Evolutionary conservation across 2,888 invertebrate genomes (phyloP).

Genomic region (Cheilosia impressa): DNA sequence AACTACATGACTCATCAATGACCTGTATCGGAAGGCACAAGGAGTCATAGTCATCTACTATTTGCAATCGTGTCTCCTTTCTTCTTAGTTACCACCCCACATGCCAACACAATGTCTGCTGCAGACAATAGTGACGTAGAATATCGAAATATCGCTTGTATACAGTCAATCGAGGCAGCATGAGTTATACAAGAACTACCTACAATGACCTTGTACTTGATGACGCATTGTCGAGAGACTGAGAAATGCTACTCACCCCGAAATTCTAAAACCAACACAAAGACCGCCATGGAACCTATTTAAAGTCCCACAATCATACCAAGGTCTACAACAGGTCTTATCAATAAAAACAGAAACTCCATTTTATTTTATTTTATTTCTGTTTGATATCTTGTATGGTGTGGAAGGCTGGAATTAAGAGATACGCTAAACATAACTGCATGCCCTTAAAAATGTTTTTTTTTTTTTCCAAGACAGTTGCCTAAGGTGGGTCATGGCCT

Average conservation of each 20-base stretch:
- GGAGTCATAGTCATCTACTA: not conserved
- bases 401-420: no score
- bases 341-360: no score
- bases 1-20: not conserved
- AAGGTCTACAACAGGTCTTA: no score
- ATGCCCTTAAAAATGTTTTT: no score
- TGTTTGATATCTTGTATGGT: no score
- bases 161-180: not conserved
- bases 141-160: not conserved
- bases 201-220: conserved; percentile 42
- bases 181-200: conserved; percentile 3
- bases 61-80: not conserved
- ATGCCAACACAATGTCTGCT: not conserved
- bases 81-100: not conserved
- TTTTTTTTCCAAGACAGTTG: no score
- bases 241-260: not conserved
- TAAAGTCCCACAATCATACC: not conserved
- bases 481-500: no score
- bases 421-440: no score
- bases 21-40: conserved; percentile 15
- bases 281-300: not conserved
- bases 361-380: no score
- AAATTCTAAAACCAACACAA: not conserved
- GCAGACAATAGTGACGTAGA: not conserved
- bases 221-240: conserved; percentile 29